Evolutionary conservation across 2,888 invertebrate species (phyloP).

Genomic region (Xylota sylvarum): DNA sequence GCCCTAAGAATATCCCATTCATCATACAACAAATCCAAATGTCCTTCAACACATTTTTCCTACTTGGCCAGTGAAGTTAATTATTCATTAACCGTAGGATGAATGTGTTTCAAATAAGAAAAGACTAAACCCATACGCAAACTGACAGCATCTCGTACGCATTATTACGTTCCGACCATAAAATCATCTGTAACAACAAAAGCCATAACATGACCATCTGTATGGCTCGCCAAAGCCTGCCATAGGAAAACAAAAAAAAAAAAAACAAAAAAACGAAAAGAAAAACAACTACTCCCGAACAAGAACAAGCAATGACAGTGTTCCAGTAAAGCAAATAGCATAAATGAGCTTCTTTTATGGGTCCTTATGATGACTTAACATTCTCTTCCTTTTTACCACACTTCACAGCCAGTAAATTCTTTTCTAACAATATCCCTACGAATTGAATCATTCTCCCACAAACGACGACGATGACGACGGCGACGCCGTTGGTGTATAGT

Average conservation of each 20-base stretch:
- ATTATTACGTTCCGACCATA: conserved; percentile 32
- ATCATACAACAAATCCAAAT: conserved; percentile 1
- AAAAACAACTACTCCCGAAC: not conserved
- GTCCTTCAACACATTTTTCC: not conserved
- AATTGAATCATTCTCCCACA: conserved; percentile 17
- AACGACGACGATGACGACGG: not conserved
- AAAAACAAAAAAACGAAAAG: conserved; percentile 16
- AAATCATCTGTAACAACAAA: conserved; percentile 28
- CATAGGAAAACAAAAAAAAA: not conserved
- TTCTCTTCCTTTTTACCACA: not conserved
- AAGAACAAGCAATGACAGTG: conserved; percentile 11
- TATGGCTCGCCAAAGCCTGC: not conserved
- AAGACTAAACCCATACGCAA: not conserved
- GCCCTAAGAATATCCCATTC: not conserved
- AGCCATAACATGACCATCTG: conserved; percentile 4
- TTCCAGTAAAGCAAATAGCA: conserved; percentile 13
- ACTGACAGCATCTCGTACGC: conserved; percentile 12
- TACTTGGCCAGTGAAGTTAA: conserved; percentile 11
- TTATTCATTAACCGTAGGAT: conserved; percentile 38
- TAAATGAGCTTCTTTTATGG: conserved; percentile 29
- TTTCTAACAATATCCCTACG: not conserved
- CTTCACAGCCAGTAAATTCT: not conserved
- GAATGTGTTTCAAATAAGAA: conserved; percentile 20
- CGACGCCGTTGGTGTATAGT: not conserved
- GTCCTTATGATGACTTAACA: conserved; percentile 27